These are phyloP conservation scores for Sciurus carolinensis DNA, from an alignment of 2,797 vertebrate species.

Conservation along the genomic window DNA sequence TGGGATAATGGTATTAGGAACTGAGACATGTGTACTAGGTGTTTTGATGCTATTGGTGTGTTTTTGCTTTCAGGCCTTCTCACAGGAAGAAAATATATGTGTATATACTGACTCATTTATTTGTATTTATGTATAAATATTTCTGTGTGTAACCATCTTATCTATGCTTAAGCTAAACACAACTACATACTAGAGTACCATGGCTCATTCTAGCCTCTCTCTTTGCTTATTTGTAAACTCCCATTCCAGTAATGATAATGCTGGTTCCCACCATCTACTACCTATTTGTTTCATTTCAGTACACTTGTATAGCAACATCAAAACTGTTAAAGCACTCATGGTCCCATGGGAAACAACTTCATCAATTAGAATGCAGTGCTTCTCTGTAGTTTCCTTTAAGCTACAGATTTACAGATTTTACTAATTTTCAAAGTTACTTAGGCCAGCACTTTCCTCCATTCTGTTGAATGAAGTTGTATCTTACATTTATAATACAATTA, in stretches of 20 bases:
- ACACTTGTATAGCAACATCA: slow-evolving; percentile 1
- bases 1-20: slow-evolving; percentile 56
- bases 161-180: slow-evolving; percentile 32
- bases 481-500: slow-evolving; percentile 21
- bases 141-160: slow-evolving; percentile 9
- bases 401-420: background rate
- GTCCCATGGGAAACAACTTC: background rate
- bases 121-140: background rate
- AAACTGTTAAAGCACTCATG: background rate
- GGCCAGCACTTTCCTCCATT: background rate
- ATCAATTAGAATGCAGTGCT: background rate
- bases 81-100: slow-evolving; percentile 33
- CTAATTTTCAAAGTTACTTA: slow-evolving; percentile 52
- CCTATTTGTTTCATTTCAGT: slow-evolving; percentile 24
- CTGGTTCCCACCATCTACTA: background rate
- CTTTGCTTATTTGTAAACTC: background rate
- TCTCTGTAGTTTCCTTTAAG: slow-evolving; percentile 34
- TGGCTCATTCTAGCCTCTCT: slow-evolving; percentile 2
- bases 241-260: background rate
- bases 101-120: background rate
- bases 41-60: background rate
- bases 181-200: slow-evolving; percentile 10
- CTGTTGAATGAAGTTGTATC: slow-evolving; percentile 17
- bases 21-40: background rate
- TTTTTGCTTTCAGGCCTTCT: background rate